Evolutionary conservation across 2,888 invertebrate species (phyloP).

Genomic region (Scaptomyza reducta): DNA sequence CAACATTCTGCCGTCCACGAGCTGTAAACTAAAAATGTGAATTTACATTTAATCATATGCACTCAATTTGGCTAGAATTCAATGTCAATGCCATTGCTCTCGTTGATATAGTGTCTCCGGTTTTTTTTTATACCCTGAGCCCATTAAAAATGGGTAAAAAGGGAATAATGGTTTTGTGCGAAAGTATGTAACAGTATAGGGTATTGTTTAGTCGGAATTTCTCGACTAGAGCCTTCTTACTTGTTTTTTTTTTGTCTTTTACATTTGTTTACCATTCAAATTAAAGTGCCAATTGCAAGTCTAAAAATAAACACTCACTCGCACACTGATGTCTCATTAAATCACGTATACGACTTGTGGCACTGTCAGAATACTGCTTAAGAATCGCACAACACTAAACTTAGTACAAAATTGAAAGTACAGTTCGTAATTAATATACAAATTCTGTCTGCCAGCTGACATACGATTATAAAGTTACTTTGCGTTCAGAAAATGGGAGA

Average conservation of each 20-base stretch:
- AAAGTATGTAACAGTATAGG: too few species aligned
- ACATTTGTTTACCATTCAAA: constrained; percentile 16
- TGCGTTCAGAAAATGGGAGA: neutral
- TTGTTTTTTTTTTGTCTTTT: neutral
- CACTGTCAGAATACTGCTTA: neutral
- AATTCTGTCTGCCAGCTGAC: neutral
- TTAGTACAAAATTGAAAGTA: neutral
- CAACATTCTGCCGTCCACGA: constrained; percentile 57
- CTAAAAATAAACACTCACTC: constrained; percentile 40
- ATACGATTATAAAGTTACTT: neutral
- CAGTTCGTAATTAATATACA: neutral
- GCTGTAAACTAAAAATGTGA: constrained; percentile 43
- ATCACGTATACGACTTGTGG: constrained; percentile 52
- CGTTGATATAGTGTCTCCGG: constrained; percentile 1
- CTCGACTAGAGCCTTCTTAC: too few species aligned
- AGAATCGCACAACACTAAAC: neutral
- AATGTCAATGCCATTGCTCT: constrained; percentile 37
- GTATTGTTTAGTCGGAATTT: too few species aligned
- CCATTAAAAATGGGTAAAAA: too few species aligned
- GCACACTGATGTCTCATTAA: constrained; percentile 16
- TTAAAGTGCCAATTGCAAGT: constrained; percentile 12
- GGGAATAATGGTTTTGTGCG: too few species aligned
- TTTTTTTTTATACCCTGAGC: too few species aligned
- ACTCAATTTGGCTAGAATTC: constrained; percentile 2
- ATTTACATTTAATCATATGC: constrained; percentile 38